Evolutionary conservation across 2,888 invertebrate genomes (phyloP), one percentile per base, ranked within the genome.

Genomic region (Polia nebulosa): DNA sequence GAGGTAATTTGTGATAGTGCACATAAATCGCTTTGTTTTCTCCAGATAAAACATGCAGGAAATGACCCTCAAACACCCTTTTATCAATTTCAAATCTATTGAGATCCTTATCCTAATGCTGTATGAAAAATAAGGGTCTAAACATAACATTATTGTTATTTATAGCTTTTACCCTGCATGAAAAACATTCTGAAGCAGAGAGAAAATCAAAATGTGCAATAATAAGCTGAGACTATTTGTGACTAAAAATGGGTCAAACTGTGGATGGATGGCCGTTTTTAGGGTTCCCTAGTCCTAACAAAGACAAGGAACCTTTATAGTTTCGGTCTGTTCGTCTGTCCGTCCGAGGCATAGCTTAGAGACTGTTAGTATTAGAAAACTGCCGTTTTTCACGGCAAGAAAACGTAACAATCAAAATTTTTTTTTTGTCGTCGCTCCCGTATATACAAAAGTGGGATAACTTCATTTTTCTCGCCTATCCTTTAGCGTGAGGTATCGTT

Each of bases 11-110:
- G n/a, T n/a, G n/a, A n/a, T n/a, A n/a, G 13, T 32, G 11, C 22
- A 8, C 56, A 39, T 56, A 52, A 22, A 70, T 51, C 45, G 49
- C 32, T 64, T 59, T 70, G 29, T 58, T 41, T 56, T 15, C 25
- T 55, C 32, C 27, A 55, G 47, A 55, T 27, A 51, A 47, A 62
- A 20, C 51, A 39, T 11, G 11, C 25, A 47, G 72, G 51, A 71
- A 62, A 32, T 20, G 44, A 47, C 59, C 73, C 68, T 25, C 22
- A 17, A 44, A 55, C 63, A 78, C 78, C 76, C 68, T 78, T 78
- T 76, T 76, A 78, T 76, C 78, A 78, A 78, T 76, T 78, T 52
- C 73, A 73, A 73, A 78, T 76, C 47, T 68, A 63, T 78, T 63
- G 73, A 62, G 51, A 63, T 52, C 62, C 73, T 59, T 78, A 63